phyloP scores from a whole-genome alignment of 2,797 vertebrate genomes.

The Ispidina picta region DNA sequence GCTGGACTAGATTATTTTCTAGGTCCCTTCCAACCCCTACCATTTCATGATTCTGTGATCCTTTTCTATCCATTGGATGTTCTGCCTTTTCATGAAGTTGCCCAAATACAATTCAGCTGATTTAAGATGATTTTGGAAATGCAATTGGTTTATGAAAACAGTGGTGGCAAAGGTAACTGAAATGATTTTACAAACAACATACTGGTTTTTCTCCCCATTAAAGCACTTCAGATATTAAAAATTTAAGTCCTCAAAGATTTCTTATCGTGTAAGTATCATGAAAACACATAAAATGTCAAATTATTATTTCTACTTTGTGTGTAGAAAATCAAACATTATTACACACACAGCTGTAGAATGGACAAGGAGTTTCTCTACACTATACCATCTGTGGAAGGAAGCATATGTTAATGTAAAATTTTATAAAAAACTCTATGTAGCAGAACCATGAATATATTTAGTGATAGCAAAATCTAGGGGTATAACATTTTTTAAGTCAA shows the following conservation, averaged over 20 bases:
- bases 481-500: neutral
- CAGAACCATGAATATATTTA: constrained; percentile 9
- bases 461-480: neutral
- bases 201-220: neutral
- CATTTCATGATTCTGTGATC: too few relatives aligned
- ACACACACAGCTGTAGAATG: neutral
- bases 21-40: too few relatives aligned
- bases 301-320: neutral
- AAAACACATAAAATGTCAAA: neutral
- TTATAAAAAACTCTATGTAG: neutral
- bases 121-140: neutral
- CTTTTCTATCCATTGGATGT: neutral
- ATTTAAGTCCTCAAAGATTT: neutral
- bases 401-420: neutral
- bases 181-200: neutral
- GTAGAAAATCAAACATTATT: neutral
- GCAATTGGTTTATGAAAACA: neutral
- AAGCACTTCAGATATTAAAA: neutral
- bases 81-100: neutral
- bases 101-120: neutral
- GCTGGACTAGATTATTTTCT: too few relatives aligned
- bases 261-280: neutral
- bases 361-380: constrained; percentile 19
- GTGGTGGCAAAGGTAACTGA: neutral
- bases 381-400: neutral